Evolutionary conservation across 2,113 vertebrate genomes (phyloP).

Genomic region (Australoheros scitulus): DNA sequence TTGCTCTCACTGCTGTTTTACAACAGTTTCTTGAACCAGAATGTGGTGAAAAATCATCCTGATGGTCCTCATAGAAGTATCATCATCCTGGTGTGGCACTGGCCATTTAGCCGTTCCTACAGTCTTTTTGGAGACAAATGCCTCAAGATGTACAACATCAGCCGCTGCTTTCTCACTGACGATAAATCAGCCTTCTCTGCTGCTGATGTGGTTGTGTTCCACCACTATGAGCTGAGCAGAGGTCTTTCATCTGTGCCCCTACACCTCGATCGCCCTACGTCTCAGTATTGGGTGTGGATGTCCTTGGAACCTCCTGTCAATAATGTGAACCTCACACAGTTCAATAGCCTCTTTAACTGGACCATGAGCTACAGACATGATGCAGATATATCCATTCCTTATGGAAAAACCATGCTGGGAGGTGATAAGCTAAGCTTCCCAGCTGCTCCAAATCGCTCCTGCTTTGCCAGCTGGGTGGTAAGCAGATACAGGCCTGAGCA

Average conservation of each 20-base stretch:
- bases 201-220: slow-evolving; percentile 86
- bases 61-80: slow-evolving; percentile 28
- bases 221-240: slow-evolving; percentile 77
- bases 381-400: slow-evolving; percentile 87
- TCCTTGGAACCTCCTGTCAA: slow-evolving; percentile 88
- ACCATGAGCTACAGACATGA: slow-evolving; percentile 87
- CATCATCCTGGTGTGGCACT: slow-evolving; percentile 86
- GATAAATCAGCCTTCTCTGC: slow-evolving; percentile 61
- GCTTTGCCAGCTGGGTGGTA: slow-evolving; percentile 82
- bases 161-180: slow-evolving; percentile 78
- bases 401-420: slow-evolving; percentile 79
- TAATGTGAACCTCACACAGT: slow-evolving; percentile 64
- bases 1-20: slow-evolving; percentile 22
- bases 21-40: background rate
- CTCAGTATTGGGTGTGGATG: slow-evolving; percentile 90
- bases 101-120: slow-evolving; percentile 80
- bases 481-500: slow-evolving; percentile 70
- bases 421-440: background rate
- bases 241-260: slow-evolving; percentile 60
- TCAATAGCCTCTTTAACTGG: slow-evolving; percentile 87
- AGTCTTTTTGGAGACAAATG: slow-evolving; percentile 75
- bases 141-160: slow-evolving; percentile 56
- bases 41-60: background rate
- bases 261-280: slow-evolving; percentile 29
- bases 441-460: slow-evolving; percentile 73